These are phyloP conservation scores for Dunckerocampus dactyliophorus DNA, from an alignment of 2,113 vertebrate genomes.

Conservation along the genomic window DNA sequence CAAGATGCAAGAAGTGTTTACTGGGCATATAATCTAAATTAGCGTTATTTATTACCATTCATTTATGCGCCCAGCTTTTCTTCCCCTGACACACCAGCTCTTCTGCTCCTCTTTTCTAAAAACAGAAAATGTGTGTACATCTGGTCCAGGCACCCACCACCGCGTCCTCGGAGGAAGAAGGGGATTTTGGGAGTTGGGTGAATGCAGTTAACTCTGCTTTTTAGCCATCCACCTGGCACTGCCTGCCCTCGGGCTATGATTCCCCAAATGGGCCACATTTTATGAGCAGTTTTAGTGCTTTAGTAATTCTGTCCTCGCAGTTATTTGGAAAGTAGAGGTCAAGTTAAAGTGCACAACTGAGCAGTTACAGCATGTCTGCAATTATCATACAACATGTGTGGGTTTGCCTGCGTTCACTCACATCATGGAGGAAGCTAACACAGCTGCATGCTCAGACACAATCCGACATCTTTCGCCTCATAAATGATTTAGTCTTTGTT, in stretches of 20 bases:
- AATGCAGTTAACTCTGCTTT: conserved; percentile 44
- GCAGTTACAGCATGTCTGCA: conserved; percentile 18
- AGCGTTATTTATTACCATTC: conserved; percentile 49
- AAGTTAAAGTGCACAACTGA: conserved; percentile 41
- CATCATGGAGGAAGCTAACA: not conserved
- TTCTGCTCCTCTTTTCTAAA: conserved; percentile 14
- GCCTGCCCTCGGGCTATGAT: conserved; percentile 38
- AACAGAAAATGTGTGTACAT: conserved; percentile 40
- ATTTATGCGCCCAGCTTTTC: conserved; percentile 28
- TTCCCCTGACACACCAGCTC: conserved; percentile 20
- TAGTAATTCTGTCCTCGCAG: conserved; percentile 18
- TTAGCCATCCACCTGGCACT: conserved; percentile 56
- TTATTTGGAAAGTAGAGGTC: conserved; percentile 43
- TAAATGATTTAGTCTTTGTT: not conserved
- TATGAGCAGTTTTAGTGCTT: conserved; percentile 39
- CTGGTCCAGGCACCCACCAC: conserved; percentile 41
- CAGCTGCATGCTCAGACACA: not conserved
- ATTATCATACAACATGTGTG: conserved; percentile 2
- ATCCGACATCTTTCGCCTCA: not conserved
- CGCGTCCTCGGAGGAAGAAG: conserved; percentile 31
- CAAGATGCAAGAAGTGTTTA: conserved; percentile 59
- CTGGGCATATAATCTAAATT: conserved; percentile 53
- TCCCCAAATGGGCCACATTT: conserved; percentile 27
- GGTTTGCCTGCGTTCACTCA: conserved; percentile 1
- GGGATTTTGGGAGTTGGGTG: conserved; percentile 44